Percentiles rank a stretch among this genome's conserved stretches.
Evolutionary conservation across 92 coral and sea anemone genomes (phyloP).

Genomic region (Anthopleura xanthogrammica): DNA sequence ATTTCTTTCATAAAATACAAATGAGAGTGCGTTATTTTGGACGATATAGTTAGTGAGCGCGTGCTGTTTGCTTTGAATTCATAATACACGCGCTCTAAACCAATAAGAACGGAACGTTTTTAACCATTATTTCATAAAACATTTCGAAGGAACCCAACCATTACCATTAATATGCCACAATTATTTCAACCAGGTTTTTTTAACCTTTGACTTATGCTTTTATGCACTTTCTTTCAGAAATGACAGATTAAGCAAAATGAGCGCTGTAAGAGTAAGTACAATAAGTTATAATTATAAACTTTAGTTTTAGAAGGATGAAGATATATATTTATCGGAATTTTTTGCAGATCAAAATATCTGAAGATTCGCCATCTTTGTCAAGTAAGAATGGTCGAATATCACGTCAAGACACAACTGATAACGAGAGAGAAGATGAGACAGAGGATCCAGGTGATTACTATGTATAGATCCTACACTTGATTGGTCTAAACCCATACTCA

Average conservation of each 20-base stretch:
- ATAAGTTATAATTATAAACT: not conserved
- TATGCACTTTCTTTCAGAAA: conserved; percentile 41
- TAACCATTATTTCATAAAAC: no score
- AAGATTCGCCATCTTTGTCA: conserved; percentile 32
- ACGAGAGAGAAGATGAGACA: conserved; percentile 60
- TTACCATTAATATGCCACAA: no score
- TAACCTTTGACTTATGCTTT: not conserved
- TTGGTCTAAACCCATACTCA: no score
- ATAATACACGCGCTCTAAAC: no score
- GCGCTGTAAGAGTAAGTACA: conserved; percentile 67
- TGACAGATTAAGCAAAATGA: conserved; percentile 75
- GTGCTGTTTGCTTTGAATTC: no score
- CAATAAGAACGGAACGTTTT: no score
- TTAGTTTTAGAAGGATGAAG: not conserved
- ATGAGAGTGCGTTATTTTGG: no score
- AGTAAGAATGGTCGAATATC: conserved; percentile 46
- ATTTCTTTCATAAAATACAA: no score
- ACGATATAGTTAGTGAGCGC: no score
- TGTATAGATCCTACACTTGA: no score
- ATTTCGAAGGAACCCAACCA: no score
- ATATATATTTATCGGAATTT: not conserved
- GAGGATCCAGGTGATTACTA: conserved; percentile 40
- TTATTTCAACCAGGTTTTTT: not conserved
- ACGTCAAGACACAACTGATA: conserved; percentile 38
- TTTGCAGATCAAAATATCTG: conserved; percentile 43